Evolutionary conservation across 2,113 vertebrate genomes (phyloP).

Genomic region (Hemiprocne comata): DNA sequence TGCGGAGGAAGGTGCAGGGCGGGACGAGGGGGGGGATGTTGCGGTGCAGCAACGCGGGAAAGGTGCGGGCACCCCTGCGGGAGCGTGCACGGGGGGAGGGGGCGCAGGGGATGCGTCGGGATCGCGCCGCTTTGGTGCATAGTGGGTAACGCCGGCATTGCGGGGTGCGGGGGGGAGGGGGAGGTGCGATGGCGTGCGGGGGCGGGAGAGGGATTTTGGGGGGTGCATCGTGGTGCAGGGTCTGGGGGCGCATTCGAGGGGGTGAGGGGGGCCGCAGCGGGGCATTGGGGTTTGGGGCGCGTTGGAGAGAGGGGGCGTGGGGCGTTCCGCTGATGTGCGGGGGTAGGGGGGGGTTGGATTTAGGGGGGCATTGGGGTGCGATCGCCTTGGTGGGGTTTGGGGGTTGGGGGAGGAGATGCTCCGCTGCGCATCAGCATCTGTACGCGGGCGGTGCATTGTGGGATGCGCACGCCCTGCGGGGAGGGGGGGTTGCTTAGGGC

Average conservation of each 20-base stretch:
- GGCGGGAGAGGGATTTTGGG: not conserved
- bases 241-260: no score
- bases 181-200: no score
- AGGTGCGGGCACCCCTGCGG: no score
- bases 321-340: not conserved
- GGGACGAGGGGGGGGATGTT: no score
- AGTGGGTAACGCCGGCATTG: not conserved
- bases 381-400: not conserved
- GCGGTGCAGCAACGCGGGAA: no score
- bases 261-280: no score
- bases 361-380: not conserved
- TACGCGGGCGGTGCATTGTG: not conserved
- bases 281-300: no score
- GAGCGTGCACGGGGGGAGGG: not conserved
- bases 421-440: not conserved
- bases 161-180: not conserved
- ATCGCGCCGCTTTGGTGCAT: not conserved
- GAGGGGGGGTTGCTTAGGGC: not conserved
- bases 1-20: no score
- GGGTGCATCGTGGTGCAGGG: not conserved
- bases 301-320: no score
- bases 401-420: not conserved
- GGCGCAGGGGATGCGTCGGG: not conserved
- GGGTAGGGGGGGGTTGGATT: not conserved
- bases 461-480: not conserved